Percentiles rank a stretch among this genome's conserved stretches.
Conservation (phyloP, 2,113 vertebrate species). For the Oryctolagus cuniculus region DNA sequence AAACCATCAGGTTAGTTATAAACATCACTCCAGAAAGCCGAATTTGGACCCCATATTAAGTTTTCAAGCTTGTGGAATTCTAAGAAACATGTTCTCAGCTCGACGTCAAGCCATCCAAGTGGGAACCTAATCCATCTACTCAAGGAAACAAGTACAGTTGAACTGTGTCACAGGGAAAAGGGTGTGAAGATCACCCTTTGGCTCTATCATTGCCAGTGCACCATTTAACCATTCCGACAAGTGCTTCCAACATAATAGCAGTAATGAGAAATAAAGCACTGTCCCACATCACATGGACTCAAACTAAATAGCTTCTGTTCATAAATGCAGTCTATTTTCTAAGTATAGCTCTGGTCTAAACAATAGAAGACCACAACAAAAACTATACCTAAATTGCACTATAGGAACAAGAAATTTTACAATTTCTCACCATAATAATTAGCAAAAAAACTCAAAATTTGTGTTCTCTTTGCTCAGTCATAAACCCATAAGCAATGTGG, state of each 20-base stretch:
- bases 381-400: background rate
- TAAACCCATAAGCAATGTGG: constrained; percentile 1
- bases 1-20: background rate
- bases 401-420: background rate
- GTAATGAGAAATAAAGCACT: background rate
- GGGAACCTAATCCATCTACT: background rate
- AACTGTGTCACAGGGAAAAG: background rate
- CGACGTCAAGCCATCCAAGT: background rate
- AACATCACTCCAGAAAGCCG: constrained; percentile 30
- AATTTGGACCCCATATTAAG: constrained; percentile 12
- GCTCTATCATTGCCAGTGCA: background rate
- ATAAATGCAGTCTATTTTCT: background rate
- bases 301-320: constrained; percentile 35
- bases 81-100: constrained; percentile 8
- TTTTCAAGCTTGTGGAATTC: constrained; percentile 39
- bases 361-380: background rate
- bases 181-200: background rate
- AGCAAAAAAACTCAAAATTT: background rate
- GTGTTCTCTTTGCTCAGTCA: background rate
- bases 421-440: constrained; percentile 42
- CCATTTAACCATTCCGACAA: background rate
- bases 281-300: background rate
- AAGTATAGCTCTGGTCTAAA: background rate
- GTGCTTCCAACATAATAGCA: background rate
- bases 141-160: background rate